Percentiles rank a stretch among this genome's conserved stretches.
Evolutionary conservation across 2,888 invertebrate species (phyloP).

Genomic region (Epirrita christyi): DNA sequence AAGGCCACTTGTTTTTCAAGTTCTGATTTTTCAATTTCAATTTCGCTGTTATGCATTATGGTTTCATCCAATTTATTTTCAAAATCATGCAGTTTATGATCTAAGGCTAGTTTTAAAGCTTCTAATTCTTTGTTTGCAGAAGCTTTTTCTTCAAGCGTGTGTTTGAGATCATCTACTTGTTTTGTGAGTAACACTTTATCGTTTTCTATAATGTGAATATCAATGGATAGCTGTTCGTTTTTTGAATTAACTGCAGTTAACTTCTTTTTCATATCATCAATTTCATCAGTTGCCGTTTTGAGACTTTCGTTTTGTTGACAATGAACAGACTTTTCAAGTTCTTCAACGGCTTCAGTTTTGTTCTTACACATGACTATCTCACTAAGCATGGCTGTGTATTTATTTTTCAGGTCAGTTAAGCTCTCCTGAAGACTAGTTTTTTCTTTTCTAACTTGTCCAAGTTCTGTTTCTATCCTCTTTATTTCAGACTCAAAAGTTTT

Average conservation of each 20-base stretch:
- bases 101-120: conserved; percentile 55
- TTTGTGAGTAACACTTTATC: conserved; percentile 77
- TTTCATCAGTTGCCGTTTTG: conserved; percentile 63
- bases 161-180: conserved; percentile 73
- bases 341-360: conserved; percentile 76
- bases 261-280: conserved; percentile 72
- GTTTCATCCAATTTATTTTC: conserved; percentile 52
- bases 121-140: conserved; percentile 55
- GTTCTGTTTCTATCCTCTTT: conserved; percentile 81
- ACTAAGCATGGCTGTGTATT: conserved; percentile 79
- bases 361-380: conserved; percentile 72
- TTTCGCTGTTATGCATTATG: conserved; percentile 48
- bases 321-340: conserved; percentile 71
- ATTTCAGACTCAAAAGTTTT: conserved; percentile 86
- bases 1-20: conserved; percentile 50
- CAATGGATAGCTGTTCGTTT: conserved; percentile 79
- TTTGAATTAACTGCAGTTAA: conserved; percentile 65
- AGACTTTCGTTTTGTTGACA: conserved; percentile 54
- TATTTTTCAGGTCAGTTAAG: conserved; percentile 79
- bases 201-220: conserved; percentile 80
- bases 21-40: conserved; percentile 51
- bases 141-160: conserved; percentile 55
- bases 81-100: conserved; percentile 62
- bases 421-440: conserved; percentile 79
- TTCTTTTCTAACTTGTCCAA: conserved; percentile 71